Base-by-base conservation (phyloP, 92 coral and sea anemone species). In the Virgularia gustaviana region DNA sequence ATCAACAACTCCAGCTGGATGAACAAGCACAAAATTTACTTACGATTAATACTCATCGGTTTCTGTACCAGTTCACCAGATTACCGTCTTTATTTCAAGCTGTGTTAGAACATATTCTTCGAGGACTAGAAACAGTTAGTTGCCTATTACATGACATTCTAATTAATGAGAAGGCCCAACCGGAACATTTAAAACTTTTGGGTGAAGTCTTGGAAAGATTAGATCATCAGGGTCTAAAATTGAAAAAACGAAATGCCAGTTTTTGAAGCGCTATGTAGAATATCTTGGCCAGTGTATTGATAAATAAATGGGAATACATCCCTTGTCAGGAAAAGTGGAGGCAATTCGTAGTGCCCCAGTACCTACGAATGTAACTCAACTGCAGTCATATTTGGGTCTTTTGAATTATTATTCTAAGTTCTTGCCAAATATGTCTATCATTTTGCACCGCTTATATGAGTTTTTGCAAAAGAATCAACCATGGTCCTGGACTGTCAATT, bases 31-130 rank as follows among this genome's bases (percentile, higher is more conserved):
- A n/a, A n/a, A n/a, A n/a, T n/a, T n/a, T 79, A 32, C 53, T 86
- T 1, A 84, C 88, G 2, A 73, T 87, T 38, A 65, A 78, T 44
- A 83, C 87, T 2, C 83, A 86, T 33, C 81, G 72, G 22, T 79
- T 87, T 2, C 55, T 86, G 3, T 83, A 57, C 28, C 68, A 78
- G 32, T 83, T 78, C 20, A 43, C 80, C 0, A 52, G 57, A 3
- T 66, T 86, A 16, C 85, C 90, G 6, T 86, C 85, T 6, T 78
- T 83, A 18, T 86, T 82, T 39, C 87, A 86, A 49, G 70, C 81
- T 10, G 42, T 73, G 43, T 77, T 78, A 79, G 76, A 67, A 1
- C 81, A 78, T 57, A 49, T 73, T 3, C 55, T n/a, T 82, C 71
- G 85, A 29, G 82, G 82, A 3, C n/a, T 82, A 38, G 57, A 67